Percentiles rank a stretch among this genome's conserved stretches.
These are phyloP conservation scores for Xenus cinereus DNA, from an alignment of 2,113 vertebrate genomes.

Conservation along the genomic window DNA sequence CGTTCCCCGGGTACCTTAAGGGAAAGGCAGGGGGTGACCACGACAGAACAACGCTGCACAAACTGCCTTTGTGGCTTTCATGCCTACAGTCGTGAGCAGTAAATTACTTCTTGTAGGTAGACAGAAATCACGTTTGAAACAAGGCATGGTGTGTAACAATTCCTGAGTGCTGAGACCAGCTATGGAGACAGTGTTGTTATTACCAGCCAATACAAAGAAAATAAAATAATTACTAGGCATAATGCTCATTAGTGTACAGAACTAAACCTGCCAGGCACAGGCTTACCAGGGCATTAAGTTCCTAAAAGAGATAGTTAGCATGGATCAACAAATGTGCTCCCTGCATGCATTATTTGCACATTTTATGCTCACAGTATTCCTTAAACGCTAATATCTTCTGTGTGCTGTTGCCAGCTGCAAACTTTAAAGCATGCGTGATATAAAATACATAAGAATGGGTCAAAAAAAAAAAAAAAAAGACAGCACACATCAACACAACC, in stretches of 20 bases:
- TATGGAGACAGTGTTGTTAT: background rate
- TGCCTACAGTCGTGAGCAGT: background rate
- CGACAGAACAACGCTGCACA: rapidly evolving
- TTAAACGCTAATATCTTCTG: background rate
- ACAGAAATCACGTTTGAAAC: background rate
- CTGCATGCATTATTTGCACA: background rate
- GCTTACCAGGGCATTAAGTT: background rate
- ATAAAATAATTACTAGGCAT: background rate
- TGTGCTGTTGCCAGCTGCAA: background rate
- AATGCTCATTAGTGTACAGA: background rate
- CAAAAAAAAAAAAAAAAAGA: background rate
- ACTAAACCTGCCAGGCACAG: background rate
- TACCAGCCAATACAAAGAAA: background rate
- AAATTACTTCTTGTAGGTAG: background rate
- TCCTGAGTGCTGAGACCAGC: background rate
- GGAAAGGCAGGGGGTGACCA: background rate
- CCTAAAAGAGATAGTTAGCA: background rate
- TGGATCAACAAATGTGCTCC: background rate
- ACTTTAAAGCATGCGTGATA: background rate
- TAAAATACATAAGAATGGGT: background rate
- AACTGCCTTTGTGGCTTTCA: background rate
- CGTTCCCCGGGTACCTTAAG: background rate
- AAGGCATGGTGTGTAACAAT: background rate
- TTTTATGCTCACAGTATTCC: background rate
- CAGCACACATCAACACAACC: background rate